Evolutionary conservation across 1,140 invertebrate genomes (phyloP), one percentile per base, ranked within the genome.

Genomic region (Drosophila subpulchrella): DNA sequence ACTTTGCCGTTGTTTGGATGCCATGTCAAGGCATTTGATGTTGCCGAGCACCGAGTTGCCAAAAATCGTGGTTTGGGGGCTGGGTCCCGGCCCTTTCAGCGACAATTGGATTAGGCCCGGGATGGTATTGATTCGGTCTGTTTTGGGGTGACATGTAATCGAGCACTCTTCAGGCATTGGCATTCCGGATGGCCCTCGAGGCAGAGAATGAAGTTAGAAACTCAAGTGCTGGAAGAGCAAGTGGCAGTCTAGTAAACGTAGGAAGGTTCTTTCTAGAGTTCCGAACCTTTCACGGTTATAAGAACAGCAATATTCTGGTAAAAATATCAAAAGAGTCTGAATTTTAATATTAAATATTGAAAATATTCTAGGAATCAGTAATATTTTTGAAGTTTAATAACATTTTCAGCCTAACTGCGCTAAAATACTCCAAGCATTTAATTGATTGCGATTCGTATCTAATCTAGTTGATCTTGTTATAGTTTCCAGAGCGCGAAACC

Each of bases 31-130:
- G 79, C 78, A 82, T 82, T 88, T 75, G 51, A 66, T 50, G 61
- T 72, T 73, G 68, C 51, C 30, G 32, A 34, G 32, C 15, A 5
- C 42, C 42, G 10, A 20, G 15, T 20, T 46, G 11, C 17, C 42
- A 51, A 47, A 41, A 20, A 34, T 13, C 7, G 50, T 11, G 20
- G 11, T 27, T 38, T 44, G 17, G 57, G 46, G 70, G 15, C 38
- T 32, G 17, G 48, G 15, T 15, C 32, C 44, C 36, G 15, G 42
- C 30, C 60, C 54, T 51, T 76, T 76, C 54, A 76, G 54, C 73
- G 73, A 76, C 72, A 76, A 76, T 76, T 76, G 61, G 73, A 76
- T 76, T 76, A 67, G 73, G 48, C 7, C 46, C 73, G 58, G 61
- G 73, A 58, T 67, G 61, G 54, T 60, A 65, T 51, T 66, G 72